Base-by-base conservation (phyloP, 1,140 invertebrate genomes). In the Spodoptera litura region DNA sequence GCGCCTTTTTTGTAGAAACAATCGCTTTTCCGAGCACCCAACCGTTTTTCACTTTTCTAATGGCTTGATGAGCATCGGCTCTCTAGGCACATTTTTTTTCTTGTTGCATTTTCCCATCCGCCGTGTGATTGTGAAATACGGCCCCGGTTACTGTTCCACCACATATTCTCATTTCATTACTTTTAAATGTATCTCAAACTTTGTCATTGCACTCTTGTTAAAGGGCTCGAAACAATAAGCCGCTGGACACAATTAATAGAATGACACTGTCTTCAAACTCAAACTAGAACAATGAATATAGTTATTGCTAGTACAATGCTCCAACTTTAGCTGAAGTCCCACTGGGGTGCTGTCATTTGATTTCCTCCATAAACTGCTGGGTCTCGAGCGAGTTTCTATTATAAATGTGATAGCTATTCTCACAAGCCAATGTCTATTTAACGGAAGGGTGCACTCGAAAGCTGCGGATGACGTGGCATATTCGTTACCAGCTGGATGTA, bases 1-100 rank as follows among this genome's bases (percentile, higher is more conserved):
- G 38, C 31, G 51, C 49, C 75, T 55, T 78, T 78, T 78, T 71
- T 71, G 61, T 66, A 44, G 55, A 71, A 78, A 55, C 68, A 61
- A 78, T 78, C 53, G 49, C 58, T 62, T 78, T 78, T 52, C 77
- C 53, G 66, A 13, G 49, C 52, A n/a, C 9, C 68, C 31, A 12
- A 56, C 66, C 66, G 68, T 38, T 71, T 56, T 71, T 31, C 44
- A 71, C 68, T 71, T 56, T 71, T 56, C 52, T 71, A 71, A 71
- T 71, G 52, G 53, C 68, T 70, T 71, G 68, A 71, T 71, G 68
- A 71, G 68, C 38, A 71, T 71, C 53, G 51, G 52, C 13, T 38
- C 68, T 51, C 64, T 53, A 70, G 11, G 49, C 49, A 70, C 51
- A 70, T 31, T 25, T 53, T 70, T 68, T 70, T 31, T 70, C 27